Percentiles rank a stretch among this genome's conserved stretches.
Conservation (phyloP, 2,113 vertebrate species). For the Pluvianellus socialis region DNA sequence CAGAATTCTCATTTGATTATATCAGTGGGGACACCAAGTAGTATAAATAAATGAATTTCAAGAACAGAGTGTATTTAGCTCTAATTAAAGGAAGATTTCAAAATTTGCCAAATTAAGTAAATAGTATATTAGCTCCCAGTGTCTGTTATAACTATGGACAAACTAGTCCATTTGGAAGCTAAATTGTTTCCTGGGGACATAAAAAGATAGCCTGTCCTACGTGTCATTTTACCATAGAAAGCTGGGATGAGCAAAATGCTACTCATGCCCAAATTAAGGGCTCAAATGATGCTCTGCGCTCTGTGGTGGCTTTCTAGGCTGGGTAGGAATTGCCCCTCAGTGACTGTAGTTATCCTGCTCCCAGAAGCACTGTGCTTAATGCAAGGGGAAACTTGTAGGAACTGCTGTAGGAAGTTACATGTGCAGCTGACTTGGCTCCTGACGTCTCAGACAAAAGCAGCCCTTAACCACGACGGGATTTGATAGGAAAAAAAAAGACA, state of each 20-base stretch:
- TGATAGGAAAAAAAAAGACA: neutral
- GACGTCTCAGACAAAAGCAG: neutral
- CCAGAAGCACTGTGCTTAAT: neutral
- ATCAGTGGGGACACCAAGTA: neutral
- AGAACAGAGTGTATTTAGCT: slow-evolving; percentile 10
- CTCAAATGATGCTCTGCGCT: neutral
- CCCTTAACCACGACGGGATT: neutral
- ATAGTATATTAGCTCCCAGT: neutral
- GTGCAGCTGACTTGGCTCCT: neutral
- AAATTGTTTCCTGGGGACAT: neutral
- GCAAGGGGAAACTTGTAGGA: neutral
- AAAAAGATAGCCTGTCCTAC: neutral
- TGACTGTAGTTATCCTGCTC: neutral
- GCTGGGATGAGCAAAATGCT: neutral
- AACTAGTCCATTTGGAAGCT: neutral
- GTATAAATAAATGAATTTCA: slow-evolving; percentile 32
- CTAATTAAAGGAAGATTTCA: slow-evolving; percentile 28
- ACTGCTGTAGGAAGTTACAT: neutral
- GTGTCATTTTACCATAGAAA: neutral
- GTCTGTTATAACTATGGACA: neutral
- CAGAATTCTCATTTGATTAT: neutral
- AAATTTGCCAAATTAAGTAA: slow-evolving; percentile 13
- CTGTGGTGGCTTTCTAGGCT: neutral
- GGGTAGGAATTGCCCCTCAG: neutral
- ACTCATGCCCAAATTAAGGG: neutral